Evolutionary conservation across 2,888 invertebrate genomes (phyloP).

Genomic region (Netelia inedita): DNA sequence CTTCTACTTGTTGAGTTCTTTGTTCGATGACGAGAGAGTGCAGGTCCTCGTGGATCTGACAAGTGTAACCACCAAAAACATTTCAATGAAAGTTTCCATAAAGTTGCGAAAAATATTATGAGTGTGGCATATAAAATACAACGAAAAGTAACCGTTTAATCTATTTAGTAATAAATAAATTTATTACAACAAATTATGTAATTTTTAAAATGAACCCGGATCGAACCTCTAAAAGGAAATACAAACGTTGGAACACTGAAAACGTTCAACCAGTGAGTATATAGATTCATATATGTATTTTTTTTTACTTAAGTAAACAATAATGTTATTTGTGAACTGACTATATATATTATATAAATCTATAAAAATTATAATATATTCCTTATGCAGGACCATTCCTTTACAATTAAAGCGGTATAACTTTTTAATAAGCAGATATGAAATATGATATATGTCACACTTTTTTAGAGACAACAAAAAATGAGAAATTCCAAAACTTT

Average conservation of each 20-base stretch:
- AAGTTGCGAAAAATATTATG: background rate
- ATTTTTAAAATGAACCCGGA: background rate
- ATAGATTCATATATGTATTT: background rate
- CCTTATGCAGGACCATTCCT: background rate
- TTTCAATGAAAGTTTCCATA: background rate
- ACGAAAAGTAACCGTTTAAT: conserved; percentile 1
- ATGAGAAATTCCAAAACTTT: background rate
- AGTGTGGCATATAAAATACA: background rate
- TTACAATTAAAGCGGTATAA: background rate
- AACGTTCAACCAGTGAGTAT: conserved; percentile 13
- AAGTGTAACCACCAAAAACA: background rate
- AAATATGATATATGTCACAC: background rate
- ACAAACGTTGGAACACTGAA: conserved; percentile 1
- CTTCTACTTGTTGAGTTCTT: background rate
- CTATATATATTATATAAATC: background rate
- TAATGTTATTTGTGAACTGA: conserved; percentile 3
- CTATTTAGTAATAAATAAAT: conserved; percentile 1
- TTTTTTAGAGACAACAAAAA: background rate
- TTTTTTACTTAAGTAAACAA: background rate
- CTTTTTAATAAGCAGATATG: conserved; percentile 2
- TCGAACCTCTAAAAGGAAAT: conserved; percentile 6
- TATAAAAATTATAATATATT: background rate
- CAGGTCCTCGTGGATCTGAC: background rate
- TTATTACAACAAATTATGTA: background rate
- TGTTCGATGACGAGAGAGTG: background rate